Conservation (phyloP, 2,797 vertebrate species). For the Vespertilio murinus region DNA sequence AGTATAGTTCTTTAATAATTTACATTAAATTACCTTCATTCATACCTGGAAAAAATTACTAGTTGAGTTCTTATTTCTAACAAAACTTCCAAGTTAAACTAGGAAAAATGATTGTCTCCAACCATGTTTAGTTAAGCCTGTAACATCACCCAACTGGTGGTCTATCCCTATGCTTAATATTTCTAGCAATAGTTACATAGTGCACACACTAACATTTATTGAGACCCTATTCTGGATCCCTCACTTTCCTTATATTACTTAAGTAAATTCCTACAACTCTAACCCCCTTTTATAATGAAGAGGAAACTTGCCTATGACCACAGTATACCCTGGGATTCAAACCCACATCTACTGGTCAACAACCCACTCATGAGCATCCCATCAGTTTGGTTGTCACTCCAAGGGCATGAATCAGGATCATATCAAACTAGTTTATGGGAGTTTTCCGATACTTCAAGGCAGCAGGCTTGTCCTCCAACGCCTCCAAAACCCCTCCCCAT, state of each 20-base stretch:
- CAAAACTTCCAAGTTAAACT: slow-evolving; percentile 28
- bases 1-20: neutral
- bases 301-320: neutral
- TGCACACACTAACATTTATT: neutral
- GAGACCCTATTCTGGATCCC: neutral
- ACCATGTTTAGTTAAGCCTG: neutral
- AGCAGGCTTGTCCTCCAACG: neutral
- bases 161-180: neutral
- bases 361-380: neutral
- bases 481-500: neutral
- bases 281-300: neutral
- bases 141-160: neutral
- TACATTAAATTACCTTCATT: neutral
- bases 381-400: neutral
- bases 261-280: neutral
- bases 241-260: neutral
- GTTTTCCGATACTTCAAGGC: neutral
- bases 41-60: neutral
- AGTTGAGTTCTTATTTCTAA: neutral
- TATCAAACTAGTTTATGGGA: neutral
- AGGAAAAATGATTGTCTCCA: neutral
- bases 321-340: neutral
- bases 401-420: neutral
- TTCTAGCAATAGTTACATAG: neutral
- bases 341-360: neutral